Conservation (phyloP, 2,113 vertebrate species). For the Lathamus discolor region DNA sequence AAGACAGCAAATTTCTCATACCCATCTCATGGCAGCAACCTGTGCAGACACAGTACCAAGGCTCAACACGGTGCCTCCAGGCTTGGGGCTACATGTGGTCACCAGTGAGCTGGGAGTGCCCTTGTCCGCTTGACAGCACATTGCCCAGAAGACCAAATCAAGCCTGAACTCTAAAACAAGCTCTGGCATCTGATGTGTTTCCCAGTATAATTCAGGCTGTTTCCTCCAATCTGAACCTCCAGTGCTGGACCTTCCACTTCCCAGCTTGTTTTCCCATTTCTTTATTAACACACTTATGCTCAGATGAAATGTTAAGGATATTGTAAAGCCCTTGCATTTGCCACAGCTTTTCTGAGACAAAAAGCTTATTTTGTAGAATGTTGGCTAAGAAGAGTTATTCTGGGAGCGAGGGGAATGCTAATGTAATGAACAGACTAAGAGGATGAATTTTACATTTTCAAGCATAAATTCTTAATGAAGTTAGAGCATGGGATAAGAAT, state of each 20-base stretch:
- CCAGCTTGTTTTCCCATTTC: background rate
- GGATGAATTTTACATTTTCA: constrained; percentile 68
- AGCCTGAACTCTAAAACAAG: background rate
- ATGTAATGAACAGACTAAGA: constrained; percentile 50
- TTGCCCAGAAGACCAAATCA: background rate
- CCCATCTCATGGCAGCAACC: background rate
- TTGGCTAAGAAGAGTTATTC: constrained; percentile 55
- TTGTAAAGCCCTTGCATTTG: background rate
- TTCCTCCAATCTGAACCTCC: background rate
- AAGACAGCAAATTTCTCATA: background rate
- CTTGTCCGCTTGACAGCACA: background rate
- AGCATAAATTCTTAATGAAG: constrained; percentile 67
- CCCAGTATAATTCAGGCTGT: background rate
- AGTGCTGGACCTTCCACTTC: background rate
- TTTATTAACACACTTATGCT: background rate
- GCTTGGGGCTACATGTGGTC: background rate
- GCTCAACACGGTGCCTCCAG: background rate
- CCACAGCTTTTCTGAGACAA: background rate
- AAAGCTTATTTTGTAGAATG: constrained; percentile 38
- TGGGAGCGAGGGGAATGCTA: constrained; percentile 50
- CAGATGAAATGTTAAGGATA: background rate
- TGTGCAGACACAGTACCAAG: background rate
- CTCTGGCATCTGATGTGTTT: background rate
- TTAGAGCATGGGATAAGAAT: constrained; percentile 65
- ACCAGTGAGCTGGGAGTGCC: background rate